phyloP scores from a whole-genome alignment of 30 jellyfish, hydroid and myxozoan genomes.

The Aurelia aurita complex sp. Pacific region DNA sequence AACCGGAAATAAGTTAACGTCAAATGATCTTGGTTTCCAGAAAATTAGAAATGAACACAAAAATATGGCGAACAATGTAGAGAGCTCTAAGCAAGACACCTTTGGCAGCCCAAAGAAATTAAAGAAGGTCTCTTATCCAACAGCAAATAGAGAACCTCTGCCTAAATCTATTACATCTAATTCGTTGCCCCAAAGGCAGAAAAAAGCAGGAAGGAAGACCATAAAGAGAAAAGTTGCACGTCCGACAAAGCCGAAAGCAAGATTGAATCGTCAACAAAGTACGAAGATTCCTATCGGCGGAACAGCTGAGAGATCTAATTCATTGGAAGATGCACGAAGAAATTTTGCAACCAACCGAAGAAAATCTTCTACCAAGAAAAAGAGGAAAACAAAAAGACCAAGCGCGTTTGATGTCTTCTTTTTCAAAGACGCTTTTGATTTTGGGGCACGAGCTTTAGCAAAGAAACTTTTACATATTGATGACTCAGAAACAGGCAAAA shows the following conservation, averaged over 20 bases:
- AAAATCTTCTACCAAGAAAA: not conserved
- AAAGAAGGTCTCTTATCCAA: not conserved
- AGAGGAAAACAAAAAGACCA: not conserved
- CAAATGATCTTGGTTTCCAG: not conserved
- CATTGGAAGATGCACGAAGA: not conserved
- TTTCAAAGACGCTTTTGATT: slow-evolving; percentile 55
- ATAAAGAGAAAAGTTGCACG: not conserved
- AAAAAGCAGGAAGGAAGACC: not conserved
- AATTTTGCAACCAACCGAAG: not conserved
- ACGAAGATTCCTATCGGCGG: not conserved
- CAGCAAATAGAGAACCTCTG: not conserved
- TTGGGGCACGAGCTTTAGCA: slow-evolving; percentile 27
- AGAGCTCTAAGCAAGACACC: not conserved
- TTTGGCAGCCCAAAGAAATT: not conserved
- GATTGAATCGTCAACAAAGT: not conserved
- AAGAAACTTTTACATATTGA: not conserved
- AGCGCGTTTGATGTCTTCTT: slow-evolving; percentile 33
- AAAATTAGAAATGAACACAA: not conserved
- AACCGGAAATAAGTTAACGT: not conserved
- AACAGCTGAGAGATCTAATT: not conserved
- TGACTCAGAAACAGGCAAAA: not conserved
- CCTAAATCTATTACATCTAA: not conserved
- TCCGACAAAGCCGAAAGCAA: not conserved
- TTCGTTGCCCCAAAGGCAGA: not conserved
- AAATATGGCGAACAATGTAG: not conserved